Conservation (phyloP, 2,797 vertebrate genomes). For the Trachurus trachurus region DNA sequence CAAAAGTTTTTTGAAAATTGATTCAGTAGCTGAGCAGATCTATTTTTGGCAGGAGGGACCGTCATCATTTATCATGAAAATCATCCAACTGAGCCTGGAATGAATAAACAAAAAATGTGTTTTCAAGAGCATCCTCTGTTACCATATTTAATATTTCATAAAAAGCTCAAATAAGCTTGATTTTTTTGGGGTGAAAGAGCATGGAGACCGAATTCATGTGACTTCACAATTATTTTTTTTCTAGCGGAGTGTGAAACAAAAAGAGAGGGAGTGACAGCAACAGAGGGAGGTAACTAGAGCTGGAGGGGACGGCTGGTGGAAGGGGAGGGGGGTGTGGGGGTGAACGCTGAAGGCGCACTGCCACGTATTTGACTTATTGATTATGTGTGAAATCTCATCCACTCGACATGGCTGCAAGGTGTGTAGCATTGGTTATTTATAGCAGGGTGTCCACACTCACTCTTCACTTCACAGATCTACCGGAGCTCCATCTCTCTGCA, state of each 20-base stretch:
- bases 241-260: slow-evolving; percentile 7
- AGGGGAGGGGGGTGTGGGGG: background rate
- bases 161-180: background rate
- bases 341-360: slow-evolving; percentile 43
- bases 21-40: slow-evolving; percentile 22
- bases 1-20: slow-evolving; percentile 28
- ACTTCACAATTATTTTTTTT: background rate
- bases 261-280: slow-evolving; percentile 6
- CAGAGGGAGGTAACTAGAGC: background rate
- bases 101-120: background rate
- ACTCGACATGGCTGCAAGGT: slow-evolving; percentile 59
- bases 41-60: slow-evolving; percentile 18
- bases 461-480: too few relatives aligned
- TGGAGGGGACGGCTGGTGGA: slow-evolving; percentile 20
- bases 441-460: slow-evolving; percentile 40
- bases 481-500: too few relatives aligned
- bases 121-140: background rate
- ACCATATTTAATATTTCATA: background rate
- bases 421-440: slow-evolving; percentile 74
- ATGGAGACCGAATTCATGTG: background rate
- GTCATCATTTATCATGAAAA: slow-evolving; percentile 1
- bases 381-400: slow-evolving; percentile 81
- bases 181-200: background rate
- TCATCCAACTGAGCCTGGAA: slow-evolving; percentile 4
- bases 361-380: slow-evolving; percentile 77